phyloP scores from a whole-genome alignment of 2,888 invertebrate genomes.

The Acleris cristana region DNA sequence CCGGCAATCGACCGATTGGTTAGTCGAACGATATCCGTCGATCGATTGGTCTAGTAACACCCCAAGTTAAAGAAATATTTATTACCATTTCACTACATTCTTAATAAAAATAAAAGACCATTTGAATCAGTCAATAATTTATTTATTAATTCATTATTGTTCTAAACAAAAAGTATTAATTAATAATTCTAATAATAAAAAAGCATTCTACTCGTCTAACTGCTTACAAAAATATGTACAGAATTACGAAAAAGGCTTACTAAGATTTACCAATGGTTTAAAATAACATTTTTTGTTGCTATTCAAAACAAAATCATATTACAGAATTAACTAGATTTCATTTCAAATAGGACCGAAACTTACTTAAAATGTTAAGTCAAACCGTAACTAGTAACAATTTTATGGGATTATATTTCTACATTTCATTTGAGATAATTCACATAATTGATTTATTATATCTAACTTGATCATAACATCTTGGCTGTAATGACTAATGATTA shows the following conservation, averaged over 20 bases:
- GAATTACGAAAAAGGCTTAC: conserved; percentile 32
- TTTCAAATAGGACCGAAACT: too few relatives aligned
- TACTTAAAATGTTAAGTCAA: background rate
- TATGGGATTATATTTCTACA: conserved; percentile 6
- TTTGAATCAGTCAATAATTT: conserved; percentile 72
- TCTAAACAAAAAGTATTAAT: conserved; percentile 54
- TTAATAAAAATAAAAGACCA: conserved; percentile 42
- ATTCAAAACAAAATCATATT: too few relatives aligned
- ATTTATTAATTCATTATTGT: conserved; percentile 60
- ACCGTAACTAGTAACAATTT: conserved; percentile 11
- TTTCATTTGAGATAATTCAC: conserved; percentile 12
- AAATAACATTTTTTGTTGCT: too few relatives aligned
- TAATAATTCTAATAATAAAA: conserved; percentile 57
- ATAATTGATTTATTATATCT: conserved; percentile 4
- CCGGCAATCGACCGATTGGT: too few relatives aligned
- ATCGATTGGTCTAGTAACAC: too few relatives aligned
- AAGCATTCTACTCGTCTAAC: conserved; percentile 68
- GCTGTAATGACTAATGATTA: background rate
- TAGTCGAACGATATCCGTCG: too few relatives aligned
- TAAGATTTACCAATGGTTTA: too few relatives aligned
- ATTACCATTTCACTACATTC: too few relatives aligned
- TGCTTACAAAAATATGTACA: conserved; percentile 54
- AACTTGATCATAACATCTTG: background rate
- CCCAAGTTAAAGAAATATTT: too few relatives aligned
- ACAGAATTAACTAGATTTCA: too few relatives aligned